These are phyloP conservation scores for Thelaira solivaga DNA, from an alignment of 2,888 invertebrate species.

Conservation along the genomic window DNA sequence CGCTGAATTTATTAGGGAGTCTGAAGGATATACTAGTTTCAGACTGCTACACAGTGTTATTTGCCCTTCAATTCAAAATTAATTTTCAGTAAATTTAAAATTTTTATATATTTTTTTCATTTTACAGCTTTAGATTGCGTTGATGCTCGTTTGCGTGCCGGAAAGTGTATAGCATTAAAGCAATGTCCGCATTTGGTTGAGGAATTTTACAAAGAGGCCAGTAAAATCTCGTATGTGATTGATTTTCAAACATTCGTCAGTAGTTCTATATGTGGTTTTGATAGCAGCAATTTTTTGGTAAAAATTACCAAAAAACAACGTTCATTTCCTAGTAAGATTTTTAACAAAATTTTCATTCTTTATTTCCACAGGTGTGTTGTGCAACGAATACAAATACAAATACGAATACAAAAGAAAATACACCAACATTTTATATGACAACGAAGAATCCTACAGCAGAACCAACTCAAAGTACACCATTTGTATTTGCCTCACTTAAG, in stretches of 20 bases:
- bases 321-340: neutral
- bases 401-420: too few species aligned
- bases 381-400: neutral
- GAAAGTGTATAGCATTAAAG: slow-evolving; percentile 79
- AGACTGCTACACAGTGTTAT: too few species aligned
- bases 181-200: slow-evolving; percentile 79
- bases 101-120: neutral
- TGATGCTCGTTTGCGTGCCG: slow-evolving; percentile 78
- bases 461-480: slow-evolving; percentile 1
- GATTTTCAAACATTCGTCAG: slow-evolving; percentile 78
- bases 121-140: slow-evolving; percentile 76
- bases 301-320: slow-evolving; percentile 8
- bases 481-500: slow-evolving; percentile 58
- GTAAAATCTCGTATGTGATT: slow-evolving; percentile 67
- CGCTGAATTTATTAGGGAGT: too few species aligned
- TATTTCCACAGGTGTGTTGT: slow-evolving; percentile 44
- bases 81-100: neutral
- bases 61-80: neutral
- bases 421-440: neutral
- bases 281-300: slow-evolving; percentile 82
- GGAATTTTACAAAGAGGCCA: slow-evolving; percentile 68
- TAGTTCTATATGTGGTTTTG: slow-evolving; percentile 84
- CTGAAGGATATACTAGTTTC: too few species aligned
- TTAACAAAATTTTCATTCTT: neutral
- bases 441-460: neutral